Evolutionary conservation across 2,797 vertebrate species (phyloP).

Genomic region (Lutjanus campechanus): DNA sequence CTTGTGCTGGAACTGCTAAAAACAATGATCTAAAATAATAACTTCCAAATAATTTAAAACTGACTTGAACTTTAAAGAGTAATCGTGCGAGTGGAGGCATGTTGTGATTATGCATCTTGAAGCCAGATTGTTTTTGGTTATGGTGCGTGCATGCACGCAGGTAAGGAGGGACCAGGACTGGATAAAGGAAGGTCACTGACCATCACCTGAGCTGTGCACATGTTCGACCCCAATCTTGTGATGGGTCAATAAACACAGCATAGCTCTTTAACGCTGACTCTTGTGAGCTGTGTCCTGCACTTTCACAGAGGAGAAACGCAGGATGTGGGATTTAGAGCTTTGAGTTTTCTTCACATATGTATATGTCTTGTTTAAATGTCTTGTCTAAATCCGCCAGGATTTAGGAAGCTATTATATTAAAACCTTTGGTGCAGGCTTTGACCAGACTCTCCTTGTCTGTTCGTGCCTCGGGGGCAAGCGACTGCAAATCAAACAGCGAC

Average conservation of each 20-base stretch:
- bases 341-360: neutral
- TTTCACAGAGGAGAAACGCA: neutral
- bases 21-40: neutral
- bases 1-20: no score
- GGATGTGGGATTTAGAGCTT: neutral
- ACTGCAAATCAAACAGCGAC: conserved; percentile 13
- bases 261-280: neutral
- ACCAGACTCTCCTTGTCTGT: neutral
- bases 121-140: neutral
- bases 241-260: conserved; percentile 9
- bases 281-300: neutral
- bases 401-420: conserved; percentile 3
- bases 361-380: neutral
- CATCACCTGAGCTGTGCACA: neutral
- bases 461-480: accelerated
- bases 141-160: neutral
- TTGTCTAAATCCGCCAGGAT: conserved; percentile 4
- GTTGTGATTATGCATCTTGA: neutral
- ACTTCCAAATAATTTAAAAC: neutral
- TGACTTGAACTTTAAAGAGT: neutral
- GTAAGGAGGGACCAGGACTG: neutral
- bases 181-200: neutral
- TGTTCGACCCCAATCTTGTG: neutral
- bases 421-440: neutral
- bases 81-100: neutral